A percentile compares a stretch with the other conserved stretches of the same genome.
Evolutionary conservation across 2,113 vertebrate genomes (phyloP).

Genomic region (Acrocephalus kingi): DNA sequence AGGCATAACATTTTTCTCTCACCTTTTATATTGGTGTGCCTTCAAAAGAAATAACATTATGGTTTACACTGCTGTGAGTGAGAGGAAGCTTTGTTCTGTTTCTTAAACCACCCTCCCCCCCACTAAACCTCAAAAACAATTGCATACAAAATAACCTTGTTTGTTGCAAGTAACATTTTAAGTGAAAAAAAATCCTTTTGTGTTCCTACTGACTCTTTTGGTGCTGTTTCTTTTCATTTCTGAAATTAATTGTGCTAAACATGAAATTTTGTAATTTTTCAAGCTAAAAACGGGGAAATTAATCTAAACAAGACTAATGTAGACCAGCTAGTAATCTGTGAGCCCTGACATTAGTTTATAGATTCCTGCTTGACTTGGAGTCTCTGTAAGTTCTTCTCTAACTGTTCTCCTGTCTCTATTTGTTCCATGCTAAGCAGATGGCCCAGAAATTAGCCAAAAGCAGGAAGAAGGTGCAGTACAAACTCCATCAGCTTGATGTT

Average conservation of each 20-base stretch:
- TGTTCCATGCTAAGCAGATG: constrained; percentile 95
- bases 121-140: background rate
- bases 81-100: background rate
- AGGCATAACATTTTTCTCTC: background rate
- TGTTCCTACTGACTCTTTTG: background rate
- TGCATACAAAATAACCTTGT: background rate
- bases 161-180: background rate
- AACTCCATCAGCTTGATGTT: constrained; percentile 81
- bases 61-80: background rate
- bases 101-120: background rate
- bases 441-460: constrained; percentile 99
- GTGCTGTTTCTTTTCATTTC: background rate
- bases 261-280: background rate
- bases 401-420: constrained; percentile 91
- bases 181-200: background rate
- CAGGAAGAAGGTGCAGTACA: constrained; percentile 98
- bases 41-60: background rate
- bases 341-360: constrained; percentile 23
- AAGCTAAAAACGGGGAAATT: background rate
- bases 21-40: background rate
- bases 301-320: background rate
- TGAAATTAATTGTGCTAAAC: background rate
- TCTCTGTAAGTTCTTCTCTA: constrained; percentile 78
- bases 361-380: constrained; percentile 63
- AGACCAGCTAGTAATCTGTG: background rate